A percentile compares a stretch with the other conserved stretches of the same genome.
phyloP scores from a whole-genome alignment of 2,888 invertebrate species.

The Caenorhabditis panamensis region DNA sequence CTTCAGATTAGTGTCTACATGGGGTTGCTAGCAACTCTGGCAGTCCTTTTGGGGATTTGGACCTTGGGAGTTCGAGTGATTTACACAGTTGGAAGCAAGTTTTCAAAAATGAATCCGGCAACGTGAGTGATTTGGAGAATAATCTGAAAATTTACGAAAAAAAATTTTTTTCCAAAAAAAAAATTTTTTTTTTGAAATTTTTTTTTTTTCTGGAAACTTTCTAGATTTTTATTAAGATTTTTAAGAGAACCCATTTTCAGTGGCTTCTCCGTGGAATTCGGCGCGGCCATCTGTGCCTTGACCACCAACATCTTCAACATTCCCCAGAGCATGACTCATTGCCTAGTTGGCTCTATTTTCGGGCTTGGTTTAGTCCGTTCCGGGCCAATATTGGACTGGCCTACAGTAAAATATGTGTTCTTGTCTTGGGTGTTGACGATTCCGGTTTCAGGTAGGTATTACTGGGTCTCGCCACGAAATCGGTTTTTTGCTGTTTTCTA shows the following conservation, averaged over 20 bases:
- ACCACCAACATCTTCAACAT: constrained; percentile 95
- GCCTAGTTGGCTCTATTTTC: constrained; percentile 86
- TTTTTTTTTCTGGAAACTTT: too few relatives aligned
- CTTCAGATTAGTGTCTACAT: constrained; percentile 47
- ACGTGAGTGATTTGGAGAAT: constrained; percentile 48
- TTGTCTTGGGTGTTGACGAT: constrained; percentile 58
- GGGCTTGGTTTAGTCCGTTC: constrained; percentile 55
- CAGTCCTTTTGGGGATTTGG: constrained; percentile 95
- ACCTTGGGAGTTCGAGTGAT: constrained; percentile 95
- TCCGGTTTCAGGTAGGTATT: constrained; percentile 46
- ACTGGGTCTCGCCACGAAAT: too few relatives aligned
- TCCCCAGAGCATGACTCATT: constrained; percentile 97
- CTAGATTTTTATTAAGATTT: too few relatives aligned
- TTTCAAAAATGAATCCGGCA: constrained; percentile 57
- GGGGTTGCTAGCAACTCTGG: constrained; percentile 81
- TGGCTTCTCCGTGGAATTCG: constrained; percentile 95
- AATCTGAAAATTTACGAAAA: too few relatives aligned
- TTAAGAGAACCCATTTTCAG: too few relatives aligned
- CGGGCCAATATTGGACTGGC: constrained; percentile 56
- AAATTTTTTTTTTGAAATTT: too few relatives aligned
- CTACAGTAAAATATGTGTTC: constrained; percentile 53
- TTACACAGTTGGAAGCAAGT: constrained; percentile 93
- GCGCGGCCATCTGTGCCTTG: constrained; percentile 94
- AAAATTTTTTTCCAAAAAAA: too few relatives aligned
- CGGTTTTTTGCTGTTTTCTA: too few relatives aligned